phyloP scores from a whole-genome alignment of 2,113 vertebrate genomes.

The Phaethon lepturus region DNA sequence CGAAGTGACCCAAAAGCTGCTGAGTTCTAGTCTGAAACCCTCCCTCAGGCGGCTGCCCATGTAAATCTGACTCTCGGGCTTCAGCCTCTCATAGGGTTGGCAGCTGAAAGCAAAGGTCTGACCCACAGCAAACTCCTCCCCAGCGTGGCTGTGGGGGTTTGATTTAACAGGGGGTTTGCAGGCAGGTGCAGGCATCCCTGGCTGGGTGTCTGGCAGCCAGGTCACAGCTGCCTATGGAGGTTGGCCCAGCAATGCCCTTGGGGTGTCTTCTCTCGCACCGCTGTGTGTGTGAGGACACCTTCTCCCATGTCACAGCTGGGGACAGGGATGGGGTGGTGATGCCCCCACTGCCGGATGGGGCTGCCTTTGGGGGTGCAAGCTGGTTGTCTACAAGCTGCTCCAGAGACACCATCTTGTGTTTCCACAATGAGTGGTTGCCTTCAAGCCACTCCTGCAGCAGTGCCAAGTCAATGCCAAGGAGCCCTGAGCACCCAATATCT shows the following conservation, averaged over 20 bases:
- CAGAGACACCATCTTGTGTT: neutral
- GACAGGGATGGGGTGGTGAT: neutral
- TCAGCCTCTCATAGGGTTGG: neutral
- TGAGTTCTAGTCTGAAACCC: neutral
- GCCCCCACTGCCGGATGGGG: neutral
- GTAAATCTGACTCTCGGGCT: neutral
- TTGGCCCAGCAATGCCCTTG: neutral
- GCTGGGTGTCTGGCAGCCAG: neutral
- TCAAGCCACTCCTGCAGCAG: neutral
- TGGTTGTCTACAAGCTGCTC: neutral
- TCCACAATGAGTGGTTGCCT: neutral
- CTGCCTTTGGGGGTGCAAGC: neutral
- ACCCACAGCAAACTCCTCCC: neutral
- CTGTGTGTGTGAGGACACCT: neutral
- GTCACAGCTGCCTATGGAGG: neutral
- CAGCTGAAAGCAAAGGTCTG: neutral
- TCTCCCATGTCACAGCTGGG: fast-evolving
- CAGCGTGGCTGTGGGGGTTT: fast-evolving
- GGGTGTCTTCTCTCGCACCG: neutral
- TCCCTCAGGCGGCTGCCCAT: neutral
- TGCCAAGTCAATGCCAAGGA: neutral
- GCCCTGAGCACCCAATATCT: neutral
- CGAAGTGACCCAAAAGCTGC: neutral
- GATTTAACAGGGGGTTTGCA: neutral
- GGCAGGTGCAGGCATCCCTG: neutral